Evolutionary conservation across 23 tunicate genomes (phyloP), one percentile per base, ranked within the genome.

Genomic region (Styela clava): DNA sequence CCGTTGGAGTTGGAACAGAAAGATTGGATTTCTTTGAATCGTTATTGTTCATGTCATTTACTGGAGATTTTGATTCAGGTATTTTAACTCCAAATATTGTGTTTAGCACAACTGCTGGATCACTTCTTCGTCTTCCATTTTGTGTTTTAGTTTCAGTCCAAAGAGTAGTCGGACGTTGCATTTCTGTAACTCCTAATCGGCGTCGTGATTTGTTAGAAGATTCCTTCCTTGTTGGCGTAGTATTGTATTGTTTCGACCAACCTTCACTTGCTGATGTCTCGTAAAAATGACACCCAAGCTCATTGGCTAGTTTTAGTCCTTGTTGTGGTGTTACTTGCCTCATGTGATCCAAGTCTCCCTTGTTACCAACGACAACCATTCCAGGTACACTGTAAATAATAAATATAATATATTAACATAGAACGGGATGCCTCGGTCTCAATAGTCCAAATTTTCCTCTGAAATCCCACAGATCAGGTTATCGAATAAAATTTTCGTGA

Each of bases 191-290:
- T 20, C 80, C 86, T 74, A 3, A 30, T 18, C 74, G 78, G 7
- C 64, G 74, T 33, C 56, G n/a, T 1, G 65, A 37, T 0, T 71
- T 21, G 63, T 69, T 31, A n/a, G 63, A 19, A 18, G 32, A 22
- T 22, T 56, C 2, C 61, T 67, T 52, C 34, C 62, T 23, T 24
- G 81, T 44, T n/a, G 33, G 37, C 0, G 68, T 24, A 51, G 67
- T 31, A 28, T 69, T 61, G 25, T 86, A 44, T 25, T 81, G 65
- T 31, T 83, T 86, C 28, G 97, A 86, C 97, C 97, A 91, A 0
- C 98, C 98, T 69, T 93, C 98, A n/a, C 98, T 44, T 3, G 98
- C 98, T 1, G 98, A 93, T 2, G 89, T 30, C 68, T 93, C 98
- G 31, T 74, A 93, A 80, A 83, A 93, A 29, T 88, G 86, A 81